Evolutionary conservation across 2,888 invertebrate genomes (phyloP).

Genomic region (Heteromurus nitidus): DNA sequence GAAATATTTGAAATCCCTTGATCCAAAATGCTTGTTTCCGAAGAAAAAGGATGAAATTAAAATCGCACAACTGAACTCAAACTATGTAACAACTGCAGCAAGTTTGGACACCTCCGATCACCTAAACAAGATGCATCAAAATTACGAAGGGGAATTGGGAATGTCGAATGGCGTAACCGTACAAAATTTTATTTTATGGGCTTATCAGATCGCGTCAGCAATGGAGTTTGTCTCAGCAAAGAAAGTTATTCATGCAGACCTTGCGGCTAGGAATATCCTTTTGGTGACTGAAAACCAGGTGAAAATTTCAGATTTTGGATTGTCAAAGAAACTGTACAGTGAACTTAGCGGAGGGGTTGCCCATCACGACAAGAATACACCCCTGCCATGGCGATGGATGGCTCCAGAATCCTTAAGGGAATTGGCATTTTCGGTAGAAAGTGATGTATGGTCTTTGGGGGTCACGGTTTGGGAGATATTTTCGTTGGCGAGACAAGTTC

Average conservation of each 20-base stretch:
- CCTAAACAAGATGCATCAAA: conserved; percentile 7
- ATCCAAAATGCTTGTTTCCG: neutral
- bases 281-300: neutral
- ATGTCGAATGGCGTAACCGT: too few relatives aligned
- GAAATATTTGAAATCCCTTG: neutral
- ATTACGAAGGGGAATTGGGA: conserved; percentile 32
- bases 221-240: conserved; percentile 53
- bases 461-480: conserved; percentile 27
- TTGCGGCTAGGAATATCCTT: neutral
- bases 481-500: too few relatives aligned
- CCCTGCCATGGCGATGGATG: conserved; percentile 41
- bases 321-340: neutral
- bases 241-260: conserved; percentile 7
- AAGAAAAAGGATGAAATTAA: neutral
- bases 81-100: conserved; percentile 9
- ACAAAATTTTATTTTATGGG: too few relatives aligned
- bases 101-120: neutral
- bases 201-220: conserved; percentile 54
- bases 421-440: conserved; percentile 20
- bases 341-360: neutral
- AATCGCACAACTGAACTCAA: neutral
- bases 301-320: neutral
- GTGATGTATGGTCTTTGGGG: conserved; percentile 12
- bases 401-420: conserved; percentile 1
- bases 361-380: neutral